phyloP scores from a whole-genome alignment of 1,140 invertebrate species.

The Himalopsyche phryganea region DNA sequence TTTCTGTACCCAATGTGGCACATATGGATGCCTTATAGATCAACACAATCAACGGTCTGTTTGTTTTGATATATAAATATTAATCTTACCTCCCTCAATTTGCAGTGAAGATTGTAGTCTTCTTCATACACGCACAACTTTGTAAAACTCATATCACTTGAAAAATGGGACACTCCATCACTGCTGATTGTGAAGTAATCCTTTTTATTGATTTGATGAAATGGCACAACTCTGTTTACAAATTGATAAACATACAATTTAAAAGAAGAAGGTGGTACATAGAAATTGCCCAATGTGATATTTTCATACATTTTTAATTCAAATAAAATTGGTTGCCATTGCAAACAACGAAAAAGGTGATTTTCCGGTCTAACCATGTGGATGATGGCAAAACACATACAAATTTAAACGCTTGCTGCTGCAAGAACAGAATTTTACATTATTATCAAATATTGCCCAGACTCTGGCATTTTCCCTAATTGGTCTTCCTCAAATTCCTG shows the following conservation, averaged over 20 bases:
- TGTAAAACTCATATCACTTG: constrained; percentile 64
- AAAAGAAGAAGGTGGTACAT: neutral
- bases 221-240: constrained; percentile 60
- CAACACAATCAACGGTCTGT: neutral
- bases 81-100: constrained; percentile 56
- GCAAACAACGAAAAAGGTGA: neutral
- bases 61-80: constrained; percentile 5
- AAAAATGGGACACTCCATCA: constrained; percentile 67
- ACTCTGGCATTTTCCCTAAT: too few relatives aligned
- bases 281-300: neutral
- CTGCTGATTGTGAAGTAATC: constrained; percentile 67
- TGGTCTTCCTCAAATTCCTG: too few relatives aligned
- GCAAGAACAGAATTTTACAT: too few relatives aligned
- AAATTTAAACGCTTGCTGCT: too few relatives aligned
- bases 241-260: neutral
- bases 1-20: neutral
- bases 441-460: too few relatives aligned
- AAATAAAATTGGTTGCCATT: neutral
- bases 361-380: too few relatives aligned
- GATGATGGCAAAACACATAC: neutral
- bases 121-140: constrained; percentile 65
- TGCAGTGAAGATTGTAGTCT: constrained; percentile 65
- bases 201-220: constrained; percentile 57
- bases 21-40: neutral
- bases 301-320: neutral